Percentiles rank a stretch among this genome's conserved stretches.
Conservation (phyloP, 2,888 invertebrate species). For the Caenorhabditis zanzibari region DNA sequence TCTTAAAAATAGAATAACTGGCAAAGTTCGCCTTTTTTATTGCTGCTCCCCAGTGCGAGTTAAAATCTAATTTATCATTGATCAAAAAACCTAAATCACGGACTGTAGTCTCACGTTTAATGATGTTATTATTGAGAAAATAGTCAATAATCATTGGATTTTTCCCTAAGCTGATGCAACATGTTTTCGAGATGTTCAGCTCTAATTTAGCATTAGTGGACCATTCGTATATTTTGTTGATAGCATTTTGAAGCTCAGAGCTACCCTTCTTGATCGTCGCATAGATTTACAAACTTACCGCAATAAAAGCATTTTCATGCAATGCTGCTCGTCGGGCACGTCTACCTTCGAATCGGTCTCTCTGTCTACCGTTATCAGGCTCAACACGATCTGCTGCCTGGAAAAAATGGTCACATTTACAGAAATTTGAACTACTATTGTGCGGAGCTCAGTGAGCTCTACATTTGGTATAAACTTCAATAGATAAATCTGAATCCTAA, state of each 20-base stretch:
- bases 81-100: constrained; percentile 12
- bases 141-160: not conserved
- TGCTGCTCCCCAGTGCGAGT: not conserved
- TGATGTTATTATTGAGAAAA: not conserved
- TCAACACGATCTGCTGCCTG: no score
- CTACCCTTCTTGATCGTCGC: no score
- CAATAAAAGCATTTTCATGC: no score
- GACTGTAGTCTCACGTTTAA: not conserved
- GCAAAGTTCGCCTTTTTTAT: not conserved
- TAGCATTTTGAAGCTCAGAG: not conserved
- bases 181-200: not conserved
- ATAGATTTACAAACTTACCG: no score
- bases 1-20: not conserved
- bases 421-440: no score
- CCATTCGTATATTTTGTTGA: not conserved
- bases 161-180: not conserved
- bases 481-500: no score
- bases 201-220: not conserved
- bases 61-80: not conserved
- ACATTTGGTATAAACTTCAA: no score
- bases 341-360: no score
- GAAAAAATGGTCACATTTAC: no score
- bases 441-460: no score
- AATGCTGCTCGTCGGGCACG: no score
- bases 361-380: no score